A percentile compares a stretch with the other conserved stretches of the same genome.
phyloP scores from a whole-genome alignment of 2,888 invertebrate species.

The Andrena trimmerana region DNA sequence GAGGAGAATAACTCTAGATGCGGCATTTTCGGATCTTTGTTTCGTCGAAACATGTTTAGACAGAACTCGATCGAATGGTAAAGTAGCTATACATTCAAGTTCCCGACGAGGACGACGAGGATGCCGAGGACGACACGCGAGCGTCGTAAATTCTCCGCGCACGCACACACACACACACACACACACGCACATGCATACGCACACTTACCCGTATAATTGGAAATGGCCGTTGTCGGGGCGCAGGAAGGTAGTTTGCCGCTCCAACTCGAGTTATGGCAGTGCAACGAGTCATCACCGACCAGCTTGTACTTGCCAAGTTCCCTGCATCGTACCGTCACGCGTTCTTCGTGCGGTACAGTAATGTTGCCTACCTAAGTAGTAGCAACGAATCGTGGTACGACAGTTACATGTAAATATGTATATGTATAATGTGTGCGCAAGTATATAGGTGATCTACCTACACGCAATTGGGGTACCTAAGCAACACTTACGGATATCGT shows the following conservation, averaged over 20 bases:
- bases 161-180: too few species aligned
- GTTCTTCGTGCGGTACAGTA: slow-evolving; percentile 90
- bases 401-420: too few species aligned
- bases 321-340: slow-evolving; percentile 91
- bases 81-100: too few species aligned
- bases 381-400: slow-evolving; percentile 22
- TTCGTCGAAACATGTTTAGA: too few species aligned
- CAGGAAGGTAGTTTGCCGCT: slow-evolving; percentile 92
- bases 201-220: slow-evolving; percentile 92
- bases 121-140: too few species aligned
- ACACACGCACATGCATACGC: too few species aligned
- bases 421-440: neutral
- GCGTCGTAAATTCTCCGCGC: too few species aligned
- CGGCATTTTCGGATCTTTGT: neutral
- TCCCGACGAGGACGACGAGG: too few species aligned
- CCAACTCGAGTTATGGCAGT: slow-evolving; percentile 94
- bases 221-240: slow-evolving; percentile 93
- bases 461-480: neutral
- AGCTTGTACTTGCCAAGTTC: slow-evolving; percentile 94
- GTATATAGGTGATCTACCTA: neutral
- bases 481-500: slow-evolving; percentile 81
- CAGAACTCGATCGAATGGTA: too few species aligned
- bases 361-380: slow-evolving; percentile 81
- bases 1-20: slow-evolving; percentile 37
- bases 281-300: slow-evolving; percentile 91